Base-by-base conservation (phyloP, 2,888 invertebrate genomes). In the Drosophila yooni region DNA sequence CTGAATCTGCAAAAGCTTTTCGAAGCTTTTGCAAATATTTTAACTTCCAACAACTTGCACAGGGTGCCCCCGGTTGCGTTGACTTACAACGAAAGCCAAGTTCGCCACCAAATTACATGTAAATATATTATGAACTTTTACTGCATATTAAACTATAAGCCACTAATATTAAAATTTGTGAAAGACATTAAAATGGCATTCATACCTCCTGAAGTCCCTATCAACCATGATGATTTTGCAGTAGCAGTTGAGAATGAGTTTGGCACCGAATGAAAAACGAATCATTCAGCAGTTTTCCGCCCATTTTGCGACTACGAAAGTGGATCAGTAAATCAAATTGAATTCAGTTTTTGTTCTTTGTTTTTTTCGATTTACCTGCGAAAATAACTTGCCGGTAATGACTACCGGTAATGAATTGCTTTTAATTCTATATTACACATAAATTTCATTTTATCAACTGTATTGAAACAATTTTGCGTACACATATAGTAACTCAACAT, bases 61-160 rank as follows among this genome's bases (percentile, higher is more conserved):
- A 76, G 67, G 74, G 62, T 73, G 74, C 13, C n/a, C 1, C 65
- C 10, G 25, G 8, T n/a, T 15, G 8, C 21, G 25, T 13, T 13
- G 31, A 10, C 3, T 43, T 15, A 5, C 8, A 36, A 27, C 11
- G 8, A 33, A 21, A 78, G 74, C 43, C 0, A 36, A 60, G 62
- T 25, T 53, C 8, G 2, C 38, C 67, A 73, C 76, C 79, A 29
- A 51, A 18, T 27, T 3, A 8, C 33, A n/a, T 38, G 25, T 50
- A 48, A n/a, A 6, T 3, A 8, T 1, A 31, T n/a, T 27, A 48
- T 10, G 5, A 25, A 36, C 25, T 38, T 56, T 21, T 11, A 2
- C 15, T 61, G 15, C 27, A 50, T 10, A 36, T 36, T 27, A 29
- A 51, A 11, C 21, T 21, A 15, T 21, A 21, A 5, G 5, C 40